Base-by-base conservation (phyloP, 1,140 invertebrate genomes). In the Drosophila bipectinata region DNA sequence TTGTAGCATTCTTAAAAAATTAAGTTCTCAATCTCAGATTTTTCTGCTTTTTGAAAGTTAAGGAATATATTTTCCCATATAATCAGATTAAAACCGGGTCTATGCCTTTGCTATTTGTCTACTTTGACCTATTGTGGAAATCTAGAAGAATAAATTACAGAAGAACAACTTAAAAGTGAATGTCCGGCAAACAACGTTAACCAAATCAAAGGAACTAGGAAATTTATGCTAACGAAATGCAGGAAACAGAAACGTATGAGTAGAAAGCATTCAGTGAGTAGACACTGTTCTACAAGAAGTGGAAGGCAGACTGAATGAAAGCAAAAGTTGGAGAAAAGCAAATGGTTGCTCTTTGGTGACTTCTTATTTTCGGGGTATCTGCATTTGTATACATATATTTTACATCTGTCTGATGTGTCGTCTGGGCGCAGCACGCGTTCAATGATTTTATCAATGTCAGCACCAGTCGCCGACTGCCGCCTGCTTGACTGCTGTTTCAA, bases 371-470 rank as follows among this genome's bases (percentile, higher is more conserved):
- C 39, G 48, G 14, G 4, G 45, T 45, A 53, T 28, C 41, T 30
- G 12, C 5, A 39, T 21, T 28, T 24, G 45, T 51, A 51, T 49
- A 32, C 6, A 32, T 9, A 24, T 14, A 47, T 61, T 61, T 21
- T 28, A 14, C 48, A 32, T 68, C 24, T 49, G 63, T 56, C 62
- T 61, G 56, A 64, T 51, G 39, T 48, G 51, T 37, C 72, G 72
- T 55, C 59, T 55, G 71, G 47, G 47, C 74, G 26, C 74, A 74
- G 83, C 83, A 88, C 83, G 83, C 83, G 76, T 75, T 57, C 63
- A 77, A 64, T 69, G 83, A 88, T 88, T 83, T 83, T 79, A 88
- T 88, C 83, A 88, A 88, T 82, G 83, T 88, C 83, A 88, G 79
- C 83, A 73, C 59, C 72, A 79, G 72, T 54, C 60, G 47, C 61